Base-by-base conservation (phyloP, 2,888 invertebrate genomes). In the Colostygia pectinataria region DNA sequence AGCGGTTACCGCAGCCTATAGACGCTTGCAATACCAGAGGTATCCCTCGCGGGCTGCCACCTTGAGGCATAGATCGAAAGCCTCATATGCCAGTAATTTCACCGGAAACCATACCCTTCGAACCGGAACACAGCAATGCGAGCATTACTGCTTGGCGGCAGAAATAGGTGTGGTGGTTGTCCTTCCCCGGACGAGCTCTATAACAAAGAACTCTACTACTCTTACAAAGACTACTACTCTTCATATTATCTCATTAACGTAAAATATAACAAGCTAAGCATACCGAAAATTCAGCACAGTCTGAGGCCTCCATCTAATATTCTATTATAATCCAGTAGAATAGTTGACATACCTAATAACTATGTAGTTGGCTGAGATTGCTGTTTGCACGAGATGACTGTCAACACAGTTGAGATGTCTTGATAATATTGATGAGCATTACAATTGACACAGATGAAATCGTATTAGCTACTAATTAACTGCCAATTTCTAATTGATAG, bases 251-350 rank as follows among this genome's bases (percentile, higher is more conserved):
- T 44, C 37, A 37, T 29, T 31, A 31, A 31, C 6, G 8, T 37
- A 13, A 31, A 44, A 44, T 37, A 37, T 24, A 29, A 10, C 25
- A 15, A 45, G 24, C 61, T 27, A 15, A 31, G 50, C 44, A 44
- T 55, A 55, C 44, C 46, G 49, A 51, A 42, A 27, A 25, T 12
- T 31, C 15, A 24, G 20, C 29, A 7, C 37, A 14, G 28, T 10
- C 13, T n/a, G 23, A 29, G 12, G 20, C 8, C n/a, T 6, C 4
- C 36, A 68, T 71, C 63, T 69, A 67, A 64, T 76, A 76, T 76
- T 74, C 75, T 66, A 74, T 76, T 73, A 74, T 57, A 63, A 52
- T 34, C 23, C 7, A 40, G 31, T 23, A 28, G 32, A 66, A 57
- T 45, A 55, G 57, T 54, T 63, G 58, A 61, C 61, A 60, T 39